Evolutionary conservation across 2,113 vertebrate genomes (phyloP), one percentile per base, ranked within the genome.

Genomic region (Perccottus glenii): DNA sequence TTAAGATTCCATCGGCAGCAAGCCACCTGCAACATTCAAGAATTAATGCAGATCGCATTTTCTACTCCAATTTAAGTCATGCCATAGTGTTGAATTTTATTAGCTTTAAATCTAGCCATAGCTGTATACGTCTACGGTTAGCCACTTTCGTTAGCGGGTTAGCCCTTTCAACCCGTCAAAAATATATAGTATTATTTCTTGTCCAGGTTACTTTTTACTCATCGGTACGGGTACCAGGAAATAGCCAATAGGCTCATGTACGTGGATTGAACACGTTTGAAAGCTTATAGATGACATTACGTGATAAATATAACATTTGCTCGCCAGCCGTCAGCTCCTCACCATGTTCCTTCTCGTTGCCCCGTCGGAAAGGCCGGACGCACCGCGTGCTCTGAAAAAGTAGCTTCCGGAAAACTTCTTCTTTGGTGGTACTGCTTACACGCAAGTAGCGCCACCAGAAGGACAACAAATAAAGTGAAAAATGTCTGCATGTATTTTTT

Each of bases 311-410:
- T 0, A 0, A 0, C 0, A 40, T 44, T 74, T 71, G 1, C 0
- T 0, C 1, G 4, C 11, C 35, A 42, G 58, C 58, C 9, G 0
- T 4, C 6, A 0, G 3, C 0, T 3, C 0, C 84, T 67, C 78
- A 91, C 90, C 90, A 91, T 90, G 61, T 87, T 87, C 55, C 35
- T 12, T 60, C 35, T 86, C 82, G 67, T 56, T 66, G 81, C 84
- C 65, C 70, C 45, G 84, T 40, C 47, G 87, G 86, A 91, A 91
- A 91, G 90, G 85, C 85, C 86, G 87, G 84, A 88, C 82, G 27
- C 38, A 62, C 80, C 85, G 85, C 90, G 90, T 88, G 90, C 64
- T 82, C 73, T 53, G 1, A 55, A 43, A 46, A 86, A 60, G 69
- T 38, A 77, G 73, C 66, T 88, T 90, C 88, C 88, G 88, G 83